Evolutionary conservation across 2,113 vertebrate species (phyloP), one percentile per base, ranked within the genome.

Genomic region (Neolamprologus ventralis): DNA sequence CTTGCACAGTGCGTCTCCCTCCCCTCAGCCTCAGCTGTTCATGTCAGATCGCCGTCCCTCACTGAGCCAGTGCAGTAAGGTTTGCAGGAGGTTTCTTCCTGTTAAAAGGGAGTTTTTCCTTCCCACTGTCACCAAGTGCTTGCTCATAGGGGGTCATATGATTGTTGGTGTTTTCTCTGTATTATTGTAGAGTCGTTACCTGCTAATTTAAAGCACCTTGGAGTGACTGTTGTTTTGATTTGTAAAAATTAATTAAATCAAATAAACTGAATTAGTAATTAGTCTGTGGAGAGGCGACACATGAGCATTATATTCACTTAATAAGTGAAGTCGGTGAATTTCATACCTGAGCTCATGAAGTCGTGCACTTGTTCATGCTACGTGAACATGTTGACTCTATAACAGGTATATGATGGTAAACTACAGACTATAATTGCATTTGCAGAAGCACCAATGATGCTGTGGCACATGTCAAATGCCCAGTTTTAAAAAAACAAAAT

Each of bases 31-130:
- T 23, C 65, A 73, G 8, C 65, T 21, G 13, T 9, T 26, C 37
- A 6, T 4, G 3, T 23, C 65, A 42, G 12, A 23, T 42, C 1
- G 0, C 37, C 2, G 12, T 1, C 65, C 65, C 65, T 7, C 1
- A 42, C 65, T 73, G 13, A 73, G 37, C 1, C 2, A 45, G 8
- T 58, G 57, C 14, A 58, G 26, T 58, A 31, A 58, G 2, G 3
- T 58, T 42, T 2, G 13, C n/a, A 10, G 5, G 21, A 2, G 5
- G 13, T 45, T 26, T 73, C 37, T 73, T 73, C 65, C 21, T 5
- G 5, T 45, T 45, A 45, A 73, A 42, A 73, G 5, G 65, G 0
- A 26, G 37, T 45, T 73, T 73, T 73, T 73, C 65, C 5, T 45
- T 1, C 37, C 65, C 3, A 6, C 37, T 45, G 37, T 26, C 0